phyloP scores from a whole-genome alignment of 2,797 vertebrate genomes.

The Ctenopoma multispine region DNA sequence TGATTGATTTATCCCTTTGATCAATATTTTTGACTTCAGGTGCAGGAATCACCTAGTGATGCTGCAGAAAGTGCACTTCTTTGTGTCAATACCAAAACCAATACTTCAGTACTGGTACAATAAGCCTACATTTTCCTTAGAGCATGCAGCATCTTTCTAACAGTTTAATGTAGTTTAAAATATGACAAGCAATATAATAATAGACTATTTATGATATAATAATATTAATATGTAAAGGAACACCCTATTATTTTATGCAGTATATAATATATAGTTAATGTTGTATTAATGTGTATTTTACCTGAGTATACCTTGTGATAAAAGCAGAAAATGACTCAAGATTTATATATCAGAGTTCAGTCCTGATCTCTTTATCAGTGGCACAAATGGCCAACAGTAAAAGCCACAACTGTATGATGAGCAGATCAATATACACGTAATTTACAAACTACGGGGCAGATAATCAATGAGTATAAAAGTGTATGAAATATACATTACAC shows the following conservation, averaged over 20 bases:
- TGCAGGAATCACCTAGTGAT: conserved; percentile 39
- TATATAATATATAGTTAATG: neutral
- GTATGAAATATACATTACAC: conserved; percentile 84
- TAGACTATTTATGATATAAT: neutral
- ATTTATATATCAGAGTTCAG: conserved; percentile 44
- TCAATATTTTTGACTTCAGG: conserved; percentile 56
- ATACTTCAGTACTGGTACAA: neutral
- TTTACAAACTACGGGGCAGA: conserved; percentile 82
- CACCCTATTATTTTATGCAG: no score
- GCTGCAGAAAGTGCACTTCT: neutral
- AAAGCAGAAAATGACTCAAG: conserved; percentile 18
- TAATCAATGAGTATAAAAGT: conserved; percentile 86
- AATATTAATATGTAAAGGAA: neutral
- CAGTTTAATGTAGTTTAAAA: no score
- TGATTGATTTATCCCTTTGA: conserved; percentile 58
- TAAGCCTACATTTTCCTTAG: neutral
- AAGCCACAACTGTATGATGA: conserved; percentile 70
- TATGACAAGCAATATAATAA: neutral
- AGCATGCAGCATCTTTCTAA: neutral
- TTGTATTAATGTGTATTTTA: neutral
- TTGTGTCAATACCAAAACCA: neutral
- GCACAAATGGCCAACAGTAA: conserved; percentile 58
- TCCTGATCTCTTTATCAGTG: conserved; percentile 67
- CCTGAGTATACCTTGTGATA: conserved; percentile 2
- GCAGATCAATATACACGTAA: conserved; percentile 83